A percentile compares a stretch with the other conserved stretches of the same genome.
Conservation (phyloP, 2,797 vertebrate genomes). For the Salarias fasciatus region DNA sequence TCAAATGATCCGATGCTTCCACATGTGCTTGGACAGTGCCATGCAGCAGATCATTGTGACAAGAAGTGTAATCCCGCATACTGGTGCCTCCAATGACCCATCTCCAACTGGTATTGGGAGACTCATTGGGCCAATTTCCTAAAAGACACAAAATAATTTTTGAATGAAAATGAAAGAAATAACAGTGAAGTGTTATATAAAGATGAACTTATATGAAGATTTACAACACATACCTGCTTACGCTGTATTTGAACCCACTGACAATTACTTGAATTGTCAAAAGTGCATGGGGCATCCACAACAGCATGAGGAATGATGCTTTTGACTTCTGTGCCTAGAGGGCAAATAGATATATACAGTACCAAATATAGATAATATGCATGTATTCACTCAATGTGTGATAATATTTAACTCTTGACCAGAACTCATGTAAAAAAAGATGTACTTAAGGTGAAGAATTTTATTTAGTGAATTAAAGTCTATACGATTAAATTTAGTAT, state of each 20-base stretch:
- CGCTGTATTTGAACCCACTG: constrained; percentile 75
- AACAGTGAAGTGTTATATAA: not conserved
- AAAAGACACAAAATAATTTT: constrained; percentile 15
- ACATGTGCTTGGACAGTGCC: constrained; percentile 82
- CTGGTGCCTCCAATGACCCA: constrained; percentile 74
- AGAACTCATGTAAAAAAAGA: no score
- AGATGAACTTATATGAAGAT: not conserved
- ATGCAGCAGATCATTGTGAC: constrained; percentile 84
- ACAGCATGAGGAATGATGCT: constrained; percentile 25
- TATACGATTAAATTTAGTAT: no score
- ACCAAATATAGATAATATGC: not conserved
- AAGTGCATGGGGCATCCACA: constrained; percentile 75
- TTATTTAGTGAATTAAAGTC: no score
- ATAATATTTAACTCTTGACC: no score
- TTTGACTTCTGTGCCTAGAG: constrained; percentile 59
- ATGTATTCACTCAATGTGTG: not conserved
- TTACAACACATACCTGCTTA: constrained; percentile 60
- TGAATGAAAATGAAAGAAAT: not conserved
- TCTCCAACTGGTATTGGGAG: constrained; percentile 90
- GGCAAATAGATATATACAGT: no score
- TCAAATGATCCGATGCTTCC: constrained; percentile 78
- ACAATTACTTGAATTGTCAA: constrained; percentile 76
- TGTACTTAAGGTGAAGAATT: no score
- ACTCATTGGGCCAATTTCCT: constrained; percentile 53
- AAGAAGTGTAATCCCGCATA: constrained; percentile 87